phyloP scores from a whole-genome alignment of 2,888 invertebrate genomes.

The Pasiphila rectangulata region DNA sequence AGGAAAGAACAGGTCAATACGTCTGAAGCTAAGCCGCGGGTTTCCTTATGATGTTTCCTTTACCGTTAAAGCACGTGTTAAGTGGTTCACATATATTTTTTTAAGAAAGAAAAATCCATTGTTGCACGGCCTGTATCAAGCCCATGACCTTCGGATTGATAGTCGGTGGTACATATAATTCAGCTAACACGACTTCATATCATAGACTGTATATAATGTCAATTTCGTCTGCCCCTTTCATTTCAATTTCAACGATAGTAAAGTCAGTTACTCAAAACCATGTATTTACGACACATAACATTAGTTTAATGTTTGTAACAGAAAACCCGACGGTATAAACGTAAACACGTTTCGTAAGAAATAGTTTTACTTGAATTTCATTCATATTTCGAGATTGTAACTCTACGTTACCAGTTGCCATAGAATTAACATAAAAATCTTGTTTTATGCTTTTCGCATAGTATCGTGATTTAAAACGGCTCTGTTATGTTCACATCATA shows the following conservation, averaged over 20 bases:
- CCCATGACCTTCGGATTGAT: too few species aligned
- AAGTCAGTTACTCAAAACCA: constrained; percentile 17
- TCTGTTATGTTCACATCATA: not conserved
- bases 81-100: too few species aligned
- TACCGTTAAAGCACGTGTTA: too few species aligned
- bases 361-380: constrained; percentile 32
- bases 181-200: too few species aligned
- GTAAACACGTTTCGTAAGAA: constrained; percentile 23
- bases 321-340: constrained; percentile 19
- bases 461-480: not conserved
- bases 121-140: too few species aligned
- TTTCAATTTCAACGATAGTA: constrained; percentile 7
- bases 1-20: too few species aligned
- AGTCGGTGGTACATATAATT: too few species aligned
- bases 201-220: constrained; percentile 6
- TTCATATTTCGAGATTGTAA: constrained; percentile 29
- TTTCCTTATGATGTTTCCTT: too few species aligned
- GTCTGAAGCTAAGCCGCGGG: too few species aligned
- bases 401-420: constrained; percentile 17
- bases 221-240: constrained; percentile 11
- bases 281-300: constrained; percentile 26
- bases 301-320: constrained; percentile 27
- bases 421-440: constrained; percentile 9
- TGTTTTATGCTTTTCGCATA: not conserved
- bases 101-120: too few species aligned